phyloP scores from a whole-genome alignment of 2,888 invertebrate species.

The Microctonus aethiopoides region DNA sequence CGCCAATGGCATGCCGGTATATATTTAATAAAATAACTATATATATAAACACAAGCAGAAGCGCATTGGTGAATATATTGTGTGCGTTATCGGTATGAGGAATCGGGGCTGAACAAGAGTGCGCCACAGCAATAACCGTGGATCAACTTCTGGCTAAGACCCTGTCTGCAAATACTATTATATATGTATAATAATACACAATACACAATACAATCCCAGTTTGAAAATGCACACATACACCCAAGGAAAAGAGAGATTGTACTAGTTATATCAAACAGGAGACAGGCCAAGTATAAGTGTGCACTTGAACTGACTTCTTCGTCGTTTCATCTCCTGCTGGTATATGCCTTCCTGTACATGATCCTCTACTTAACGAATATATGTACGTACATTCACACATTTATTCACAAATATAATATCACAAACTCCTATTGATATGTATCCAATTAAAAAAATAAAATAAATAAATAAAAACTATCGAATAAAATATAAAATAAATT shows the following conservation, averaged over 20 bases:
- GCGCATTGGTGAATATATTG: conserved; percentile 17
- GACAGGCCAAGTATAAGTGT: background rate
- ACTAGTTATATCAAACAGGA: too few species aligned
- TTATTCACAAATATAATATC: too few species aligned
- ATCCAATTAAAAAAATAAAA: too few species aligned
- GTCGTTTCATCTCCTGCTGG: conserved; percentile 22
- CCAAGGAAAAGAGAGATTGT: conserved; percentile 3
- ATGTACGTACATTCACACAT: background rate
- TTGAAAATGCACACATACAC: conserved; percentile 27
- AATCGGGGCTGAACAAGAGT: conserved; percentile 56
- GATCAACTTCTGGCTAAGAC: conserved; percentile 55
- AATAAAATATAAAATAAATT: too few species aligned
- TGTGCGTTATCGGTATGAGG: conserved; percentile 49
- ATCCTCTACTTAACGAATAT: background rate
- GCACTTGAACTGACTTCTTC: background rate
- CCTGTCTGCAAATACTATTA: conserved; percentile 45
- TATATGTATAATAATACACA: too few species aligned
- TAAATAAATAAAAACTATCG: too few species aligned
- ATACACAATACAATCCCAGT: too few species aligned
- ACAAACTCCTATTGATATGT: too few species aligned
- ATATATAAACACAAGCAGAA: conserved; percentile 9
- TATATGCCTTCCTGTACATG: conserved; percentile 7
- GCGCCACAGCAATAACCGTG: conserved; percentile 54
- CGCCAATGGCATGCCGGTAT: background rate
- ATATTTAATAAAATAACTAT: too few species aligned